phyloP scores from a whole-genome alignment of 1,140 invertebrate genomes.

The Hormaphis cornu region DNA sequence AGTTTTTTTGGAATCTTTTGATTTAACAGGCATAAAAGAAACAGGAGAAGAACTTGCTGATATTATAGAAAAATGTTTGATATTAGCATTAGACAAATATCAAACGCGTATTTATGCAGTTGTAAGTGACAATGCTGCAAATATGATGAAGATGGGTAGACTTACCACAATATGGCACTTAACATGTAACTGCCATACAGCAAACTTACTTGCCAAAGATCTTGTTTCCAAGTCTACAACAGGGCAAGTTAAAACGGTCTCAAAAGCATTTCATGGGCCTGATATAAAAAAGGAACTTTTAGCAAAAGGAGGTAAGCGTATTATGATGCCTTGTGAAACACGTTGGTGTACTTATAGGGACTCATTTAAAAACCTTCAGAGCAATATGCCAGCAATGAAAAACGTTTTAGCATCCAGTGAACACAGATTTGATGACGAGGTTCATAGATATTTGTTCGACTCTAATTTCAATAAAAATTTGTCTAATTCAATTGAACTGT shows the following conservation, averaged over 20 bases:
- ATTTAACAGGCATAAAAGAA: constrained; percentile 3
- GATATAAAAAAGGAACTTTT: not conserved
- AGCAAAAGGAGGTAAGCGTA: not conserved
- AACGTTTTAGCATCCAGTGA: not conserved
- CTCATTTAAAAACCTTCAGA: not conserved
- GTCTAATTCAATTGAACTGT: not conserved
- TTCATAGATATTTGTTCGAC: not conserved
- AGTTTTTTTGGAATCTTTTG: not conserved
- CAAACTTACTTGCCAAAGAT: not conserved
- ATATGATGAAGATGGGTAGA: constrained; percentile 4
- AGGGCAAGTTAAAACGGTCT: not conserved
- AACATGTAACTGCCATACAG: constrained; percentile 2
- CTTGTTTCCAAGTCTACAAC: not conserved
- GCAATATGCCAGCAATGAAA: not conserved
- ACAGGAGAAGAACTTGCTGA: not conserved
- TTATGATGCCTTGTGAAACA: not conserved
- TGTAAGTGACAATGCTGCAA: not conserved
- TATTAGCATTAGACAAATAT: not conserved
- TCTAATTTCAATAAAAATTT: not conserved
- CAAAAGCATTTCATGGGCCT: constrained; percentile 1
- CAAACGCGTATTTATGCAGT: not conserved
- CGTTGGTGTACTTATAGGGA: not conserved
- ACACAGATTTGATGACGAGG: not conserved
- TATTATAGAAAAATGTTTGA: not conserved
- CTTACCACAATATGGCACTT: not conserved